phyloP scores from a whole-genome alignment of 2,888 invertebrate species.

The Eumerus sabulonum region DNA sequence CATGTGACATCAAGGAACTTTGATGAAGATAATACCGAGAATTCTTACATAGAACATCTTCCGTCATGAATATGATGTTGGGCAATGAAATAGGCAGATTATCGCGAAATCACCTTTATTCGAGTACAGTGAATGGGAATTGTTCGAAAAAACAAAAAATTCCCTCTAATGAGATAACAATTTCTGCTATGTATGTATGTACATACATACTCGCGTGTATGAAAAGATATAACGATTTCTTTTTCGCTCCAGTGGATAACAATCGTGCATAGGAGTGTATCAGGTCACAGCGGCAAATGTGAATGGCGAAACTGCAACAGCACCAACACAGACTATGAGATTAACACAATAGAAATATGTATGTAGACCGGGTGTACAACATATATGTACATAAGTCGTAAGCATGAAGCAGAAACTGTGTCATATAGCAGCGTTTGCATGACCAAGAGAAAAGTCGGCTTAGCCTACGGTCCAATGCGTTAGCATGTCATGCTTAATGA shows the following conservation, averaged over 20 bases:
- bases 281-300: slow-evolving; percentile 44
- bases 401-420: slow-evolving; percentile 59
- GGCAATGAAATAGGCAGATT: too few relatives aligned
- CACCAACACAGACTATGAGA: not conserved
- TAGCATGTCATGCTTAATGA: slow-evolving; percentile 59
- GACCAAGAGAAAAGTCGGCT: slow-evolving; percentile 58
- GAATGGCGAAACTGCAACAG: too few relatives aligned
- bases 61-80: too few relatives aligned
- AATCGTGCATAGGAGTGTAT: slow-evolving; percentile 39
- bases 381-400: not conserved
- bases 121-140: too few relatives aligned
- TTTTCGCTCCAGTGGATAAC: slow-evolving; percentile 54
- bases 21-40: slow-evolving; percentile 36
- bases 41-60: slow-evolving; percentile 1
- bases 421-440: slow-evolving; percentile 46
- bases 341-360: not conserved
- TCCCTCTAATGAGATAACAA: too few relatives aligned
- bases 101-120: too few relatives aligned
- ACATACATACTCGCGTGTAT: too few relatives aligned
- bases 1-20: slow-evolving; percentile 8
- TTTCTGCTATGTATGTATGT: too few relatives aligned
- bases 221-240: slow-evolving; percentile 26
- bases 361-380: too few relatives aligned
- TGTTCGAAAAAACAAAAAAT: too few relatives aligned
- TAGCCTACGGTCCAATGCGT: slow-evolving; percentile 59